Percentiles rank a stretch among this genome's conserved stretches.
These are phyloP conservation scores for Argopecten irradians DNA, from an alignment of 1,140 invertebrate species.

Conservation along the genomic window DNA sequence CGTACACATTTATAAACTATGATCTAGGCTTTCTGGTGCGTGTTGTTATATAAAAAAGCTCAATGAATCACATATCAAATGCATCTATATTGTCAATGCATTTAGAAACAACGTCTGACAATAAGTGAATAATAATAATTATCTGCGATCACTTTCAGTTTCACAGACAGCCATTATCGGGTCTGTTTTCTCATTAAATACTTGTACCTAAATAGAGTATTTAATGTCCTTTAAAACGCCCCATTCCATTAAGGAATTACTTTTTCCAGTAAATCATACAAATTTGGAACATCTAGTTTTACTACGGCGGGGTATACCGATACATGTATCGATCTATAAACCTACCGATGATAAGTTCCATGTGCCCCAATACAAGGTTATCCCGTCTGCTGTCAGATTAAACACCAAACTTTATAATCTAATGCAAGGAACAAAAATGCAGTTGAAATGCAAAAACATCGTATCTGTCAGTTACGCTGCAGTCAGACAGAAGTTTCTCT, in stretches of 20 bases:
- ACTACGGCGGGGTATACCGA: neutral
- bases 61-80: neutral
- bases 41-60: neutral
- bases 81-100: neutral
- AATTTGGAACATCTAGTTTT: neutral
- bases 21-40: too few relatives aligned
- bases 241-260: slow-evolving; percentile 3
- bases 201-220: neutral
- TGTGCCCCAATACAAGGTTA: too few relatives aligned
- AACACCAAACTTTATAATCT: too few relatives aligned
- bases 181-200: neutral
- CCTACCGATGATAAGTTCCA: too few relatives aligned
- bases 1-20: too few relatives aligned
- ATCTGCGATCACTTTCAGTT: neutral
- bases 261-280: neutral
- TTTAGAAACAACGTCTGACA: neutral
- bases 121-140: neutral
- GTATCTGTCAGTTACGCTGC: too few relatives aligned
- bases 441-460: too few relatives aligned
- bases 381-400: neutral
- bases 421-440: too few relatives aligned
- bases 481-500: too few relatives aligned
- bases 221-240: neutral
- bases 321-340: neutral
- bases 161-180: neutral